Base-by-base conservation (phyloP, 2,888 invertebrate genomes). In the Eumerus sabulonum region DNA sequence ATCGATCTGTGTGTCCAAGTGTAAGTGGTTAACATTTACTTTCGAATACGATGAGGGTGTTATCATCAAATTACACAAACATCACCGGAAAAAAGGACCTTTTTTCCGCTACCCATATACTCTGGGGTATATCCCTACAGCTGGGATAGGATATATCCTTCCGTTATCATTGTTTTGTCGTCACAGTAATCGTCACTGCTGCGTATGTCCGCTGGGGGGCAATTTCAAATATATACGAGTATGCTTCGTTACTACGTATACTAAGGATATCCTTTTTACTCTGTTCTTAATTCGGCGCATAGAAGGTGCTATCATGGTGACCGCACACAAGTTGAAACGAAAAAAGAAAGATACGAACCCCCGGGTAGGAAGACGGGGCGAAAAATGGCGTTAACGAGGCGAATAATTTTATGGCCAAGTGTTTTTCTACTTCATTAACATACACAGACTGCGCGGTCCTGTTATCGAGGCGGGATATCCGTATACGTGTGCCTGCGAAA, bases 361-460 rank as follows among this genome's bases (percentile, higher is more conserved):
- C 7, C n/a, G n/a, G n/a, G n/a, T n/a, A n/a, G 27, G 27, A 27
- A 27, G 27, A 27, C 27, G 27, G 27, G 64, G 64, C 73, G 79
- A 73, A 68, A 79, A 79, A 79, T 70, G 79, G 73, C 73, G 79
- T 73, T 79, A 79, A 79, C 79, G 79, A 79, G 79, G 68, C 79
- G 79, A 64, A 79, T 79, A 79, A 79, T 79, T 79, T 79, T 79
- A 79, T 79, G 68, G 79, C 73, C 48, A 73, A 79, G 73, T 79
- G 73, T 73, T 79, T 79, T 79, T 79, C 79, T 79, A 79, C 79
- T 79, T 79, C 79, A 79, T 79, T 79, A 79, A 68, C 79, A 79
- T 79, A 60, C 73, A 59, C 50, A n/a, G 62, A 47, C 47, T 40
- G n/a, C 3, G 16, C 12, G n/a, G n/a, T n/a, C n/a, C 14, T 14